Evolutionary conservation across 2,113 vertebrate genomes (phyloP).

Genomic region (Orthonyx spaldingii): DNA sequence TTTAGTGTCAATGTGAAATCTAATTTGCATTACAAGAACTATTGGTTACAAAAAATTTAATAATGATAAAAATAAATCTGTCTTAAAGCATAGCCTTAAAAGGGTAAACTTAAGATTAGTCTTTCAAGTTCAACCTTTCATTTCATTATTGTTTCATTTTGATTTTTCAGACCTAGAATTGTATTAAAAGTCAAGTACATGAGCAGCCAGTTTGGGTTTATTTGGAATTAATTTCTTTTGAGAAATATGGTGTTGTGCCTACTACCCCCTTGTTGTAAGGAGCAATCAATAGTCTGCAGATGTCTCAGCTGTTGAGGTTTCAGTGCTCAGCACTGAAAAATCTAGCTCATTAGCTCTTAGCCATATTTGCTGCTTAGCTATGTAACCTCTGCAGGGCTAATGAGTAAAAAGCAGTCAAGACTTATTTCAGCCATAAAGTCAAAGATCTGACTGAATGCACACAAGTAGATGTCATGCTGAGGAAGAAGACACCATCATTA

Average conservation of each 20-base stretch:
- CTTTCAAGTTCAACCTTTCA: neutral
- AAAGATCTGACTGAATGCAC: neutral
- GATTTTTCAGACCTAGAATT: neutral
- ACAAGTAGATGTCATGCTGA: neutral
- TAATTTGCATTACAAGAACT: neutral
- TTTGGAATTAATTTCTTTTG: neutral
- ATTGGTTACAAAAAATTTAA: neutral
- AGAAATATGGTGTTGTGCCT: neutral
- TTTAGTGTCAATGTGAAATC: neutral
- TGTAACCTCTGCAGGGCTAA: neutral
- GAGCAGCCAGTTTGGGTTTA: neutral
- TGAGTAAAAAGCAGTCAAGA: slow-evolving; percentile 29
- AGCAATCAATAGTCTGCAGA: neutral
- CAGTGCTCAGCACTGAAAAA: neutral
- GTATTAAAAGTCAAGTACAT: neutral
- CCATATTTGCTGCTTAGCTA: neutral
- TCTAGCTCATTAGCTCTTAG: neutral
- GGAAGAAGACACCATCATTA: slow-evolving; percentile 6
- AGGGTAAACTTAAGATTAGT: neutral
- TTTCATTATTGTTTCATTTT: neutral
- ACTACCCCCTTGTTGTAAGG: neutral
- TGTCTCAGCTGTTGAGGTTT: neutral
- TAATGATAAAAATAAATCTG: neutral
- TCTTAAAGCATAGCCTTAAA: neutral
- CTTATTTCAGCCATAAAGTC: slow-evolving; percentile 17